Conservation (phyloP, 2,113 vertebrate genomes). For the Ceyx cyanopectus region DNA sequence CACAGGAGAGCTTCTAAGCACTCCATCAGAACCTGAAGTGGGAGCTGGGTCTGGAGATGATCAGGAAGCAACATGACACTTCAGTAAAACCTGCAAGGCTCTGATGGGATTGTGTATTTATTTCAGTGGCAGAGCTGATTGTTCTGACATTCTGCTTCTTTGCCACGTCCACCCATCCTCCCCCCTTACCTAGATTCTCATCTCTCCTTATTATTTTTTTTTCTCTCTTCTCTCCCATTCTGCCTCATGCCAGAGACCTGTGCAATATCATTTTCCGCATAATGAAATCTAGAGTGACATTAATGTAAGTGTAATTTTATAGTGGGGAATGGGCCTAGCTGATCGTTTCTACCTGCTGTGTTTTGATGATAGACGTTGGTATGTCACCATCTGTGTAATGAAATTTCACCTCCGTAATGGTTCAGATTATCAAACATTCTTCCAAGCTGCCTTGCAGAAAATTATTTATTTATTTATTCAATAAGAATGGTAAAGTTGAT, state of each 20-base stretch:
- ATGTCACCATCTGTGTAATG: constrained; percentile 87
- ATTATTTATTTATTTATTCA: constrained; percentile 67
- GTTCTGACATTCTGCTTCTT: not conserved
- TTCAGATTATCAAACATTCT: constrained; percentile 82
- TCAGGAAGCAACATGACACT: not conserved
- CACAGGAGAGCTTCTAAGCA: constrained; percentile 14
- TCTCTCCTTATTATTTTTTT: not conserved
- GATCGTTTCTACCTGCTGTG: constrained; percentile 87
- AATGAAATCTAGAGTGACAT: constrained; percentile 87
- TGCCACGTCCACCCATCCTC: not conserved
- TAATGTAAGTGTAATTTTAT: constrained; percentile 87
- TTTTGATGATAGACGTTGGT: constrained; percentile 85
- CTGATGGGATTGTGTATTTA: not conserved
- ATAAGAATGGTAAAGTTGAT: not conserved
- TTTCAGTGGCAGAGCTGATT: not conserved
- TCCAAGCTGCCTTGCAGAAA: constrained; percentile 69
- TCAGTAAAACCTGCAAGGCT: not conserved
- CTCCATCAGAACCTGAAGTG: not conserved
- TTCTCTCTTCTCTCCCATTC: not conserved
- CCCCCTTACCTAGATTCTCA: not conserved
- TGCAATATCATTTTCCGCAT: constrained; percentile 82
- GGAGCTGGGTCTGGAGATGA: not conserved
- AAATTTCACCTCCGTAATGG: constrained; percentile 85
- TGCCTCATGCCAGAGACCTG: constrained; percentile 69
- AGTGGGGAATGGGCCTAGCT: constrained; percentile 80